phyloP scores from a whole-genome alignment of 2,113 vertebrate genomes.

The Leptosomus discolor region DNA sequence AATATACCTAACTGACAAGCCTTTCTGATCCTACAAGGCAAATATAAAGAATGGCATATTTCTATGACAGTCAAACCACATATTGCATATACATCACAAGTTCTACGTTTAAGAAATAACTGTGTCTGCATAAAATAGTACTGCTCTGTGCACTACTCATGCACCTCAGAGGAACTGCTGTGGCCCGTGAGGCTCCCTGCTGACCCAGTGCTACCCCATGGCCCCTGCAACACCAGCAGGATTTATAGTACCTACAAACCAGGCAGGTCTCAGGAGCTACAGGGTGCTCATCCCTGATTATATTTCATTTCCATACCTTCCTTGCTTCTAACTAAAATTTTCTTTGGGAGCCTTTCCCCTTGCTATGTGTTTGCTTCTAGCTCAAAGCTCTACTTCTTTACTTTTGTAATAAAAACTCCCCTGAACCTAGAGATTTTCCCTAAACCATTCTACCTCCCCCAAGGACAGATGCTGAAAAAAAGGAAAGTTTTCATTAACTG shows the following conservation, averaged over 20 bases:
- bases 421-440: not conserved
- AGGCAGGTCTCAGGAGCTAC: not conserved
- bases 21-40: not conserved
- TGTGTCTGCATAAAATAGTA: not conserved
- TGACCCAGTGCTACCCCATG: no score
- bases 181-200: accelerated
- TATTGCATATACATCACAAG: not conserved
- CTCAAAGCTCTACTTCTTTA: not conserved
- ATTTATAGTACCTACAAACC: not conserved
- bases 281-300: not conserved
- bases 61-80: accelerated
- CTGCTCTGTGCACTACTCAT: not conserved
- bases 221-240: accelerated
- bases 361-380: not conserved
- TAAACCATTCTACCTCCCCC: not conserved
- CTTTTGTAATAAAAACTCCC: not conserved
- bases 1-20: not conserved
- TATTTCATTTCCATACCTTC: not conserved
- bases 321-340: not conserved
- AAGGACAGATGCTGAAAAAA: not conserved
- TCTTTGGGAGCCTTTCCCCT: not conserved
- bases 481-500: not conserved
- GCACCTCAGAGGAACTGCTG: accelerated
- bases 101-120: not conserved
- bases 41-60: not conserved